phyloP scores from a whole-genome alignment of 2,797 vertebrate genomes.

The Avahi laniger region DNA sequence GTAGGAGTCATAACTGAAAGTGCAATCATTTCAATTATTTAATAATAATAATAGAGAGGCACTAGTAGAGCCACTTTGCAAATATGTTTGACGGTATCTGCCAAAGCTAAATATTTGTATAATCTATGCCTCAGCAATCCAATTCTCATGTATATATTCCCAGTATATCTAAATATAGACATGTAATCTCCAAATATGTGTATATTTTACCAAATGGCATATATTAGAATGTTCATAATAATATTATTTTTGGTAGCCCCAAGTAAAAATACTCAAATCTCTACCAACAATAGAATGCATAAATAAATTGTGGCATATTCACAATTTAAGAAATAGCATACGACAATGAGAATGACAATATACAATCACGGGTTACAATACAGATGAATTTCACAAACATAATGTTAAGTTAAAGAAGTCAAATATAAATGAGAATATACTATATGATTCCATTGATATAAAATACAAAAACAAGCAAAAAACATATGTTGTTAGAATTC shows the following conservation, averaged over 20 bases:
- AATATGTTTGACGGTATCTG: background rate
- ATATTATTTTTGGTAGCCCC: background rate
- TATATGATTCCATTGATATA: background rate
- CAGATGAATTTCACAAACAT: background rate
- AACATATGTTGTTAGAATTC: background rate
- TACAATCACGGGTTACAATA: background rate
- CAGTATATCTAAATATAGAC: background rate
- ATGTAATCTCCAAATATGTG: background rate
- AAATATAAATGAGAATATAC: background rate
- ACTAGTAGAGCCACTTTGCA: background rate
- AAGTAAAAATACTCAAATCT: background rate
- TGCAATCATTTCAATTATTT: background rate
- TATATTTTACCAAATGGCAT: background rate
- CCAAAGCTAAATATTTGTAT: background rate
- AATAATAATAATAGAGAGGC: background rate
- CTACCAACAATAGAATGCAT: background rate
- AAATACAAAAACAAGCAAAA: background rate
- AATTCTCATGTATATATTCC: background rate
- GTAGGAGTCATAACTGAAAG: background rate
- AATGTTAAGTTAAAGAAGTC: background rate
- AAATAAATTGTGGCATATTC: background rate
- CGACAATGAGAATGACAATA: background rate
- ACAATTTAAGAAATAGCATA: background rate
- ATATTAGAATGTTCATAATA: background rate
- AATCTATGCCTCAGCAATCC: background rate